Base-by-base conservation (phyloP, 2,113 vertebrate genomes). In the Lethenteron camtschaticum region DNA sequence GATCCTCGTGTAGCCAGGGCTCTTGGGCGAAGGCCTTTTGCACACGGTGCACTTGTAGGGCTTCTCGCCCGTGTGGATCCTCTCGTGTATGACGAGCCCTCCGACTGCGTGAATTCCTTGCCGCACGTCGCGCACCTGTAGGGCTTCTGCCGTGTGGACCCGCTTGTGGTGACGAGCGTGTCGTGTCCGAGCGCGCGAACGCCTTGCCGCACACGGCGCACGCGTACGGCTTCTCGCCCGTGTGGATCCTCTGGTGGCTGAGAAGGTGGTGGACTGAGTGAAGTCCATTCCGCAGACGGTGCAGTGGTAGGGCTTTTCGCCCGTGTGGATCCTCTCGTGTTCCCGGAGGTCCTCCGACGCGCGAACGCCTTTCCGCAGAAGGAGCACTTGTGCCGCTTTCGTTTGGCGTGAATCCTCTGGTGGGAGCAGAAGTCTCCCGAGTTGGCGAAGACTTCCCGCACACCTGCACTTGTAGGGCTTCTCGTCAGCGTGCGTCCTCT, bases 101-200 rank as follows among this genome's bases (percentile, higher is more conserved):
- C 57, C 18, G 70, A 71, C 58, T 71, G 58, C 10, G 58, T 56
- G 60, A 71, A 71, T 12, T 60, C 58, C 24, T 68, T 71, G 13
- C 58, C 58, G 20, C 70, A 71, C 9, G 18, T 56, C 4, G 58
- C 12, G 41, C 70, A 71, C 12, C 24, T 66, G 20, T 63, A 71
- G 3, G 70, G 70, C 20, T 13, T 59, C 20, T 60, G 12, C 70
- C 11, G 70, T 66, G n/a, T 71, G 70, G 12, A 11, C 63, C 57
- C 70, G 11, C 9, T 18, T 10, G 16, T 71, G 70, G 63, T 20
- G n/a, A 18, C 16, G 10, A 71, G 70, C n/a, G n/a, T 20, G 24
- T 66, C n/a, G n/a, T 20, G 24, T 66, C 24, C 24, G 63, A 66
- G n/a, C 63, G n/a, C 24, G 63, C 63, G 20, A 66, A 66, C 63